These are phyloP conservation scores for Iphiclides podalirius DNA, from an alignment of 2,888 invertebrate genomes.

Conservation along the genomic window DNA sequence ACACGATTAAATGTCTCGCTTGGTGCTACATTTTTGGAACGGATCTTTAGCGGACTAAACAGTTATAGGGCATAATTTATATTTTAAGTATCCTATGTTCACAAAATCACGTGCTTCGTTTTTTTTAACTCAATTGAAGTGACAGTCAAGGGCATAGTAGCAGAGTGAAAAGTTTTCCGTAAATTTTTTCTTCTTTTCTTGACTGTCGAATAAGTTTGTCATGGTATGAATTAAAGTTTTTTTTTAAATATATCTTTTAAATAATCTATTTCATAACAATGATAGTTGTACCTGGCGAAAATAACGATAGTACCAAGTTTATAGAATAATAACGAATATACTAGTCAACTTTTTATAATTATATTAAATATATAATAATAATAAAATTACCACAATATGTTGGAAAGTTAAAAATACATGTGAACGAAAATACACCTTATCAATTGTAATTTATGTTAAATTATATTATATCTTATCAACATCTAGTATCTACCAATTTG, in stretches of 20 bases:
- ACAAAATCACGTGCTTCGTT: not conserved
- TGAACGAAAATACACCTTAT: not conserved
- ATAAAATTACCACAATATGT: conserved; percentile 16
- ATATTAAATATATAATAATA: not conserved
- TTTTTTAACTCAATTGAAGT: too few species aligned
- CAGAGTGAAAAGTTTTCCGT: too few species aligned
- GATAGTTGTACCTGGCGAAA: too few species aligned
- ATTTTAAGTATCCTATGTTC: not conserved
- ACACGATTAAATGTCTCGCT: conserved; percentile 11
- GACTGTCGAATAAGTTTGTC: too few species aligned
- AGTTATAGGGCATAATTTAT: not conserved
- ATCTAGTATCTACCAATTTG: not conserved
- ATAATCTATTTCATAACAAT: too few species aligned
- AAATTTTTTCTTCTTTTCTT: too few species aligned
- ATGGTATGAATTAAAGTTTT: too few species aligned
- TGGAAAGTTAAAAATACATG: not conserved
- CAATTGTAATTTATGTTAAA: not conserved
- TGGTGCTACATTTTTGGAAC: conserved; percentile 8
- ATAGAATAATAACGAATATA: too few species aligned
- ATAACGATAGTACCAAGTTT: too few species aligned
- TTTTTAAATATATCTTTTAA: too few species aligned
- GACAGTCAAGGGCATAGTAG: too few species aligned
- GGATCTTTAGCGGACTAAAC: not conserved
- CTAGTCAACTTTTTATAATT: too few species aligned
- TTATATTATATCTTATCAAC: not conserved